Percentiles rank a stretch among this genome's conserved stretches.
Evolutionary conservation across 2,888 invertebrate species (phyloP).

Genomic region (Meteorus colon): DNA sequence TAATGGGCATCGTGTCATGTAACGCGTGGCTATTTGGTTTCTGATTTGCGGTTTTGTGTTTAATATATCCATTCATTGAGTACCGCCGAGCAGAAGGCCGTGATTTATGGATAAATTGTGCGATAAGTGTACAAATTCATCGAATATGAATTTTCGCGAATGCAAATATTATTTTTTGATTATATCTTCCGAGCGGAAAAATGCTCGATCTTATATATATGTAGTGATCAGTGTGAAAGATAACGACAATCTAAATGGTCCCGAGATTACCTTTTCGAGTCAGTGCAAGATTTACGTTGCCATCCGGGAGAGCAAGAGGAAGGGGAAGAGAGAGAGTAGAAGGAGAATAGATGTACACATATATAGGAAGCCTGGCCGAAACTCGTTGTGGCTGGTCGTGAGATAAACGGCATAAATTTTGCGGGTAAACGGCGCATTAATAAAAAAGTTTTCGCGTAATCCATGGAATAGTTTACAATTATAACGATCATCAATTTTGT

Average conservation of each 20-base stretch:
- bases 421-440: constrained; percentile 20
- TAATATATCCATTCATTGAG: too few species aligned
- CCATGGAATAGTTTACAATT: constrained; percentile 27
- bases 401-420: constrained; percentile 40
- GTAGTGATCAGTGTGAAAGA: constrained; percentile 5
- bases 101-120: too few species aligned
- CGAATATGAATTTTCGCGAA: neutral
- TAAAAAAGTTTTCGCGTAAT: constrained; percentile 34
- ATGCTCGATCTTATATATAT: constrained; percentile 12
- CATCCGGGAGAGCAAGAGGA: neutral
- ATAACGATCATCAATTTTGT: neutral
- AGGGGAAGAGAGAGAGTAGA: neutral
- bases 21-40: too few species aligned
- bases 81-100: too few species aligned
- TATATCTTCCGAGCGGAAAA: constrained; percentile 10
- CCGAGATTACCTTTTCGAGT: constrained; percentile 39
- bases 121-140: too few species aligned
- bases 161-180: neutral
- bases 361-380: constrained; percentile 7
- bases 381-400: constrained; percentile 30
- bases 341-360: neutral
- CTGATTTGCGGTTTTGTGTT: too few species aligned
- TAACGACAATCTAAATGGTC: constrained; percentile 41
- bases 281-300: constrained; percentile 37
- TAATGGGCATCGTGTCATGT: too few species aligned